Evolutionary conservation across 2,888 invertebrate species (phyloP), one percentile per base, ranked within the genome.

Genomic region (Scrobipalpa atriplicella): DNA sequence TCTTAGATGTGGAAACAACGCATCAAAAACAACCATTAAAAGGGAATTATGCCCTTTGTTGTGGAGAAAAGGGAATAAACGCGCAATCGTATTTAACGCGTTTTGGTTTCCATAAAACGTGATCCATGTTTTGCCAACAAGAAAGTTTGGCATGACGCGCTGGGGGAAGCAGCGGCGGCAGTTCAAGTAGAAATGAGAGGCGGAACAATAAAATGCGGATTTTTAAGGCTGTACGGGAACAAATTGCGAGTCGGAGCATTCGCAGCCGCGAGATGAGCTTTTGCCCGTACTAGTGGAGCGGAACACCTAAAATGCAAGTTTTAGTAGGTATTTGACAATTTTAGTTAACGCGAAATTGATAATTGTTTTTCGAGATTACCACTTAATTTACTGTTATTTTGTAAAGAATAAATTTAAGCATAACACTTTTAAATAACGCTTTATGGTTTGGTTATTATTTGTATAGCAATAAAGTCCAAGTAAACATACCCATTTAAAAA

Each of bases 191-290:
- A 85, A 87, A 87, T 85, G 86, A 86, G 83, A 80, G 83, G 81
- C 81, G 83, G 85, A 83, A 88, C 89, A 89, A 87, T 90, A 90
- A 89, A 90, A 90, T 88, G 86, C 76, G 89, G 86, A 88, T 90
- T 91, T 91, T 90, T 89, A 90, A 90, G 87, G 86, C 85, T 87
- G 84, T 86, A 81, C 82, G 83, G 75, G 86, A 88, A 89, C 90
- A 90, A 91, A 90, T 91, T 90, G 89, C 86, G 83, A 83, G 82
- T 81, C 76, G 79, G 75, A 82, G 78, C 81, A 79, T 80, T 84
- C 84, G 80, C 83, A 80, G 82, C 78, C 74, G 77, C 75, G 80
- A 86, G 85, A 86, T 85, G 86, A 85, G 82, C 79, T 77, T 69
- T 66, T 66, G 69, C 83, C 86, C 84, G 68, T 89, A 89, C 89